These are phyloP conservation scores for Solenopsis fugax DNA, from an alignment of 1,140 invertebrate species.

Conservation along the genomic window DNA sequence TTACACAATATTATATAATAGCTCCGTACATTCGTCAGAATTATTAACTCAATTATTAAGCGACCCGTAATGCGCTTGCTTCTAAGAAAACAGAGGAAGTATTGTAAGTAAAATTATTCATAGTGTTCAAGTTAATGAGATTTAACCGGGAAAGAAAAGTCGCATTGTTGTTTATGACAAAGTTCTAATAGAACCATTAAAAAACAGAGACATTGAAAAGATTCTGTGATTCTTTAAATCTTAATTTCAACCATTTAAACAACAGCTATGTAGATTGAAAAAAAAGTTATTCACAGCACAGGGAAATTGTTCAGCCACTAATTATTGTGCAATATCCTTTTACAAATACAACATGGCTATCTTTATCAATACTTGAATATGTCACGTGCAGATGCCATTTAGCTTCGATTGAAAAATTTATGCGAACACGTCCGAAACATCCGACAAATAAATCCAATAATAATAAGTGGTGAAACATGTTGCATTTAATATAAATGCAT, in stretches of 20 bases:
- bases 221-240: background rate
- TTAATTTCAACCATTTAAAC: background rate
- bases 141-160: constrained; percentile 14
- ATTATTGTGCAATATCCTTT: background rate
- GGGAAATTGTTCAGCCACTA: background rate
- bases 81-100: constrained; percentile 7
- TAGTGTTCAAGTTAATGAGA: constrained; percentile 36
- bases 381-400: background rate
- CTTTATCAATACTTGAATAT: background rate
- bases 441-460: background rate
- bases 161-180: constrained; percentile 4
- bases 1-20: background rate
- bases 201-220: constrained; percentile 13
- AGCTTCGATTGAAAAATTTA: background rate
- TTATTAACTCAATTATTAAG: constrained; percentile 46
- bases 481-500: background rate
- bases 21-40: constrained; percentile 7
- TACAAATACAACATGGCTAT: background rate
- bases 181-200: constrained; percentile 1
- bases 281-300: background rate
- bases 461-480: background rate
- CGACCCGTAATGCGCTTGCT: background rate
- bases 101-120: constrained; percentile 39
- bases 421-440: background rate
- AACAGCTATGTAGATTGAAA: background rate